Evolutionary conservation across 2,113 vertebrate species (phyloP).

Genomic region (Nannospalax galili): DNA sequence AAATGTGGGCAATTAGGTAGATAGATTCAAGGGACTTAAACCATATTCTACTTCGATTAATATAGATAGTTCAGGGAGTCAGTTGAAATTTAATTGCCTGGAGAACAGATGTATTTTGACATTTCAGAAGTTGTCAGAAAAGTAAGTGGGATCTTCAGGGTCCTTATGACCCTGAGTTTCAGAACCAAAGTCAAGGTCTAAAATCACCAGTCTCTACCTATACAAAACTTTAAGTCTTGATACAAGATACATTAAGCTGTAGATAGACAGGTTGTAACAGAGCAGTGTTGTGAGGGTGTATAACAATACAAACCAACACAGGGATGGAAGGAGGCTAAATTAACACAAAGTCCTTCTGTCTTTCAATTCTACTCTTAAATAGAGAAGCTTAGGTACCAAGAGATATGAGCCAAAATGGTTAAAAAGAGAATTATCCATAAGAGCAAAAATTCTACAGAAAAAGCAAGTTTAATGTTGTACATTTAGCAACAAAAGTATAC

Average conservation of each 20-base stretch:
- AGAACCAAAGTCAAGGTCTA: background rate
- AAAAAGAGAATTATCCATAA: background rate
- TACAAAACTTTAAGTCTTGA: background rate
- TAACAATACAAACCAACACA: background rate
- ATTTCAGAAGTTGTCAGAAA: slow-evolving; percentile 26
- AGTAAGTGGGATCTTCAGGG: background rate
- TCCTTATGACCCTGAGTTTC: background rate
- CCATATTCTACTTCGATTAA: slow-evolving; percentile 10
- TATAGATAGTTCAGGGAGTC: background rate
- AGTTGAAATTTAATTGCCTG: background rate
- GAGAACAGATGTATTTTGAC: background rate
- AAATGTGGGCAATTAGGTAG: slow-evolving; percentile 20
- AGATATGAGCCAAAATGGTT: background rate
- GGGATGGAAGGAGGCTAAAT: background rate
- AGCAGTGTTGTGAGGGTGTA: background rate
- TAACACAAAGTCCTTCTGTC: background rate
- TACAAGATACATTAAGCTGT: background rate
- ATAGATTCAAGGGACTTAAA: background rate
- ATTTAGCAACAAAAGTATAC: background rate
- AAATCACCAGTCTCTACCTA: background rate
- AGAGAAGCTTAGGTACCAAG: background rate
- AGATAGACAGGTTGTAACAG: background rate
- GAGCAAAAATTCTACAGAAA: slow-evolving; percentile 13
- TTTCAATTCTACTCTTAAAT: background rate
- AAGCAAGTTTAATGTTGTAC: background rate